Evolutionary conservation across 2,797 vertebrate species (phyloP).

Genomic region (Urosaurus nigricauda): DNA sequence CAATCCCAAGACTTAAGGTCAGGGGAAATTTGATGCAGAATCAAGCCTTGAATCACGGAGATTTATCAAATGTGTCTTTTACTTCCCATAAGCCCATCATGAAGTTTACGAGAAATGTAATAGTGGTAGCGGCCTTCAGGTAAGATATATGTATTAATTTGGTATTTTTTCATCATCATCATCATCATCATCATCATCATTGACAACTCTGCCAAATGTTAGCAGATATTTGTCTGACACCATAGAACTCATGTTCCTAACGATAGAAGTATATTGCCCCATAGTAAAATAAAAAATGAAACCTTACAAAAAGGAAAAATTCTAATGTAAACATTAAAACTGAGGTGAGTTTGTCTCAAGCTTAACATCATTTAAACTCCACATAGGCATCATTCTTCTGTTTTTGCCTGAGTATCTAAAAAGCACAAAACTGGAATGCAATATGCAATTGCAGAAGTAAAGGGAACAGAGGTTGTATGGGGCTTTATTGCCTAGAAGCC

Average conservation of each 20-base stretch:
- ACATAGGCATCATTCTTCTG: no score
- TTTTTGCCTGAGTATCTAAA: no score
- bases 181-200: no score
- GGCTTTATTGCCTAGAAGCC: no score
- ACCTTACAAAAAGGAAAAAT: background rate
- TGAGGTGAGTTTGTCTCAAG: no score
- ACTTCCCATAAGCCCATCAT: background rate
- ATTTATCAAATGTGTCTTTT: background rate
- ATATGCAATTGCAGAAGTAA: no score
- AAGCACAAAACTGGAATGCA: no score
- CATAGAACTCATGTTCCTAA: background rate
- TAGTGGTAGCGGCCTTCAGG: background rate
- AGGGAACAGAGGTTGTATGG: no score
- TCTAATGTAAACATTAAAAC: background rate
- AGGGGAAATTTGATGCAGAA: background rate
- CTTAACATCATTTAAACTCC: no score
- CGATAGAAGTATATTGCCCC: background rate
- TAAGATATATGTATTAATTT: background rate
- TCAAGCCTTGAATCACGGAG: background rate
- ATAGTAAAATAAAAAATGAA: background rate
- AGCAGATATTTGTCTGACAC: background rate
- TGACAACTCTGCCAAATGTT: constrained; percentile 11
- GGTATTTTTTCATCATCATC: no score
- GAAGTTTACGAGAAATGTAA: background rate
- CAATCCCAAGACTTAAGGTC: background rate